Base-by-base conservation (phyloP, 2,888 invertebrate species). In the Pharmacophagus antenor region DNA sequence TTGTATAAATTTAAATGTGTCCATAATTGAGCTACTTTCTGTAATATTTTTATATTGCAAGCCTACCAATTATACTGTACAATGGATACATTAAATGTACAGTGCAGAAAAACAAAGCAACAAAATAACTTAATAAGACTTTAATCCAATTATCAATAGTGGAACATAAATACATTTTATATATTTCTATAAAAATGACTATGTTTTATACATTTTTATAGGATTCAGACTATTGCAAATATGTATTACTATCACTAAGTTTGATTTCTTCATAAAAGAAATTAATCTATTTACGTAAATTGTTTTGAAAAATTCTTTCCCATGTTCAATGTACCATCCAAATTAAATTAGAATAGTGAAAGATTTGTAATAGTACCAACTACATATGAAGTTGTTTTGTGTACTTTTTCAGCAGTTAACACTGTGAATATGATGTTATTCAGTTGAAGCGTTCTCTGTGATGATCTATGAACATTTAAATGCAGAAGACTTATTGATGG, bases 171-270 rank as follows among this genome's bases (percentile, higher is more conserved):
- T 53, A 48, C 41, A 44, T 46, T 48, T 37, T 52, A 20, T 58
- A 48, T 49, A 59, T 59, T 41, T 59, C 49, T 42, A 47, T 59
- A 27, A 6, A 18, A 18, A 48, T 48, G 18, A 10, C 50, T 54
- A 31, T 23, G 49, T 59, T 59, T 59, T 59, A n/a, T 59, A 54
- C 54, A 25, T 52, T 59, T 58, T 59, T 54, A 41, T 58, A 59
- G 21, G 27, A 25, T 23, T 53, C 48, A 23, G 18, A 31, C 20
- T 25, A 25, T 48, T 5, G 22, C 7, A 58, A 58, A 58, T 58
- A 47, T 15, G 20, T 47, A 46, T 7, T 27, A 37, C 4, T 10
- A 15, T 4, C 37, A 7, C 2, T 7, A 37, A 4, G 7, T 37
- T 37, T 37, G 37, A 7, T 15, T 37, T 37, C 2, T 37, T 7